phyloP scores from a whole-genome alignment of 2,113 vertebrate species.

The Cygnus atratus region DNA sequence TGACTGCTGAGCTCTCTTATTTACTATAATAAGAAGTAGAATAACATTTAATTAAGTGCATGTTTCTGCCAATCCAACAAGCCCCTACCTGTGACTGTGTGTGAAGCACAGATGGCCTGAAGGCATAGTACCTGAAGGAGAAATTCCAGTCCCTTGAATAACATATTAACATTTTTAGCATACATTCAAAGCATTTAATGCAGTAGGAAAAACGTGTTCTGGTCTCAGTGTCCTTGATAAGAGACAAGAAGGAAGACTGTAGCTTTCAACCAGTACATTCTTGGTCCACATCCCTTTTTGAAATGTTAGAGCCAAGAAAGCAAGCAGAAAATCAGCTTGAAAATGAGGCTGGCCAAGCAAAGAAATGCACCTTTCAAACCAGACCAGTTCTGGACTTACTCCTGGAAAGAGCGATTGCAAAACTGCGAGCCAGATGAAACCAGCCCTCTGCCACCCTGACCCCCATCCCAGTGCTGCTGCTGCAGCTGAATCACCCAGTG shows the following conservation, averaged over 20 bases:
- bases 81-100: constrained; percentile 56
- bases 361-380: background rate
- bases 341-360: background rate
- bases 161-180: constrained; percentile 62
- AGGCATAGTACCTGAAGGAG: constrained; percentile 64
- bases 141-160: constrained; percentile 70
- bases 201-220: background rate
- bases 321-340: background rate
- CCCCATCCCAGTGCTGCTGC: background rate
- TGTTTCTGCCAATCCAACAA: constrained; percentile 59
- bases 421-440: background rate
- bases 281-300: background rate
- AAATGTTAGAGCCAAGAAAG: background rate
- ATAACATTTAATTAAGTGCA: constrained; percentile 64
- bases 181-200: constrained; percentile 16
- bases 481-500: background rate
- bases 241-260: background rate
- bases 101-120: constrained; percentile 64
- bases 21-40: constrained; percentile 37
- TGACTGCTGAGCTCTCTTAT: constrained; percentile 23
- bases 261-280: background rate
- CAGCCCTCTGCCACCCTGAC: background rate
- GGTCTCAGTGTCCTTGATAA: background rate
- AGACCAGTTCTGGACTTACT: background rate
- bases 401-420: background rate